Percentiles rank a stretch among this genome's conserved stretches.
Evolutionary conservation across 2,797 vertebrate species (phyloP).

Genomic region (Triplophysa bombifrons): DNA sequence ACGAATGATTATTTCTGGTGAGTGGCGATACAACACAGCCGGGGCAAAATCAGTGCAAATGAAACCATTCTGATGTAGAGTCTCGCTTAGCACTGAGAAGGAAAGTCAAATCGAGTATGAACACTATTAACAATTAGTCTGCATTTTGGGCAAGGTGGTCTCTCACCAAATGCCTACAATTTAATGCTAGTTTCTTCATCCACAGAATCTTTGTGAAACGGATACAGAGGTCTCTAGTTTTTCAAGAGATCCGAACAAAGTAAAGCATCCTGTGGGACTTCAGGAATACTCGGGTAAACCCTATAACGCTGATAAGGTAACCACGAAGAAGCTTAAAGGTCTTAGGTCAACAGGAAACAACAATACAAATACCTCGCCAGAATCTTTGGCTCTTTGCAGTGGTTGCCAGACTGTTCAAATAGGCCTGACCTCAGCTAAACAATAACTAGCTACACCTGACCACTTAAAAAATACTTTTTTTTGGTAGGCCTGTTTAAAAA

Average conservation of each 20-base stretch:
- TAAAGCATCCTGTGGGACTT: background rate
- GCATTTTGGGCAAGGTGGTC: background rate
- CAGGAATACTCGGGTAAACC: slow-evolving; percentile 22
- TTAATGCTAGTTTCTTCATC: background rate
- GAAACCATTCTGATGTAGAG: background rate
- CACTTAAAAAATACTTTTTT: background rate
- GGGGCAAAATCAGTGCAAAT: background rate
- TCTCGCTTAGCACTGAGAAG: background rate
- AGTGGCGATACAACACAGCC: background rate
- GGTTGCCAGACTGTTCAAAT: slow-evolving; percentile 45
- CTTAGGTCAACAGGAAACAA: slow-evolving; percentile 68
- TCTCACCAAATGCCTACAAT: background rate
- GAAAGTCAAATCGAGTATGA: background rate
- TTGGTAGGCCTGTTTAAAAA: background rate
- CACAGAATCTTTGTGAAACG: background rate
- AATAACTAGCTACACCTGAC: slow-evolving; percentile 51
- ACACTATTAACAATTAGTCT: background rate
- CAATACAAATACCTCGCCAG: slow-evolving; percentile 56
- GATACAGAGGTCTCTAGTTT: background rate
- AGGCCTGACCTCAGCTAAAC: slow-evolving; percentile 44
- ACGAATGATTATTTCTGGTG: background rate
- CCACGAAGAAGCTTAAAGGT: slow-evolving; percentile 49
- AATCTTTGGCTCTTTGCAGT: slow-evolving; percentile 45
- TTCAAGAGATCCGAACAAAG: background rate
- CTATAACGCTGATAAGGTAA: slow-evolving; percentile 55